These are phyloP conservation scores for Microcebus ravelobensis DNA, from an alignment of 2,113 vertebrate genomes.

Conservation along the genomic window DNA sequence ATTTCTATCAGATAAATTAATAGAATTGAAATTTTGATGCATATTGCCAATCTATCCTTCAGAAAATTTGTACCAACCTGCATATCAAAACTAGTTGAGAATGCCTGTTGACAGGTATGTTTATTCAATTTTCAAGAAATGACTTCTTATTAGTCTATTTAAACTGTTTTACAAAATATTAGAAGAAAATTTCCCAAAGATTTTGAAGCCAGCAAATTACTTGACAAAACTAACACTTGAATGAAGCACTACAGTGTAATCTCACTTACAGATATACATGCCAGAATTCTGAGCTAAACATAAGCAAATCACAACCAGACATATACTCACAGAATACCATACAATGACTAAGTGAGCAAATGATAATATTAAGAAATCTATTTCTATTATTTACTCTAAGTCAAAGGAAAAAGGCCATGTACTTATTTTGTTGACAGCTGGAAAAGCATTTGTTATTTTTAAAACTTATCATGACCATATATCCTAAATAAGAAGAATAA, in stretches of 20 bases:
- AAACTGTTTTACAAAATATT: neutral
- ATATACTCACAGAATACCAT: neutral
- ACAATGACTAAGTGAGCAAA: neutral
- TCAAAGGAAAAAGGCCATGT: neutral
- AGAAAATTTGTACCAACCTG: neutral
- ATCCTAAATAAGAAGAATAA: neutral
- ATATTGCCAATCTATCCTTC: neutral
- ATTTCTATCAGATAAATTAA: neutral
- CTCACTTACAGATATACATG: neutral
- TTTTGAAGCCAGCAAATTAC: neutral
- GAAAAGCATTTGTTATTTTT: neutral
- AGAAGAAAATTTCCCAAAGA: neutral
- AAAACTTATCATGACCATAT: neutral
- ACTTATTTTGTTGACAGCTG: neutral
- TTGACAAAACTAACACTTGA: neutral
- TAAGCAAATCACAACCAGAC: neutral
- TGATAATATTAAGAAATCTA: neutral
- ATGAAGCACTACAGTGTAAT: neutral
- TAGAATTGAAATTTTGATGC: neutral
- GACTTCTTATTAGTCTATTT: neutral
- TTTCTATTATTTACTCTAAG: neutral
- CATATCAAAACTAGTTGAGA: neutral
- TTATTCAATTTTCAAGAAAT: neutral
- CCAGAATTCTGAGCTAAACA: neutral
- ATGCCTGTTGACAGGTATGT: neutral